These are phyloP conservation scores for Metaphire vulgaris DNA, from an alignment of 1,140 invertebrate species.

Conservation along the genomic window DNA sequence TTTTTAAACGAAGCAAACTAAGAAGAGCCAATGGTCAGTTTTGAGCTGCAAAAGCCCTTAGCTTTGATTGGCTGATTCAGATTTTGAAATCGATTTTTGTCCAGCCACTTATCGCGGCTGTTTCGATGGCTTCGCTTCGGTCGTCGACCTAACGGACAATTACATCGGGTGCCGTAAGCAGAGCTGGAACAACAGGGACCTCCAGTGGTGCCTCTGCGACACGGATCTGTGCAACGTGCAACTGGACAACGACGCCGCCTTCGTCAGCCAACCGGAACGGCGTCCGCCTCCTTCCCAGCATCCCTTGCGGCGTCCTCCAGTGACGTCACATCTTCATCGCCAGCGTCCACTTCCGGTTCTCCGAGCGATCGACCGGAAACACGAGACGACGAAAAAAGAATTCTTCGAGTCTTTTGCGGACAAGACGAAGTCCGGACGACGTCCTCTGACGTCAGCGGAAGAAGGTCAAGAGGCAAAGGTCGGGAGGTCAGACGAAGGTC, in stretches of 20 bases:
- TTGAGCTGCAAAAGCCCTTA: no score
- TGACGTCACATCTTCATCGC: not conserved
- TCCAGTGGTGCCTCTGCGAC: slow-evolving; percentile 23
- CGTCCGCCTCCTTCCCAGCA: not conserved
- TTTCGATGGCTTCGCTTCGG: slow-evolving; percentile 19
- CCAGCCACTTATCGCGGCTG: slow-evolving; percentile 27
- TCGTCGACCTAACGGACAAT: not conserved
- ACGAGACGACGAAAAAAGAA: not conserved
- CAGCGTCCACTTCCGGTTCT: not conserved
- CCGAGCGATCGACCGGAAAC: not conserved
- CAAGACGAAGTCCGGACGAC: not conserved
- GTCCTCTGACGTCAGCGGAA: no score
- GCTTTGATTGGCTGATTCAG: not conserved
- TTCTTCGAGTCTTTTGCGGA: not conserved
- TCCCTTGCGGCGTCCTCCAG: not conserved
- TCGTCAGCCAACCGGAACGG: no score
- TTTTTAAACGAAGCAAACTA: no score
- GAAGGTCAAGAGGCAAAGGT: no score
- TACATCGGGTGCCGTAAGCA: slow-evolving; percentile 22
- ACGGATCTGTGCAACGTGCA: slow-evolving; percentile 19
- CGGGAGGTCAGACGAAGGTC: no score
- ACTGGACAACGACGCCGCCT: slow-evolving; percentile 2
- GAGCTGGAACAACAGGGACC: slow-evolving; percentile 20
- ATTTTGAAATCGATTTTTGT: not conserved
- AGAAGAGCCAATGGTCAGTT: no score